Conservation (phyloP, 1,140 invertebrate genomes). For the Anagrus nilaparvatae region DNA sequence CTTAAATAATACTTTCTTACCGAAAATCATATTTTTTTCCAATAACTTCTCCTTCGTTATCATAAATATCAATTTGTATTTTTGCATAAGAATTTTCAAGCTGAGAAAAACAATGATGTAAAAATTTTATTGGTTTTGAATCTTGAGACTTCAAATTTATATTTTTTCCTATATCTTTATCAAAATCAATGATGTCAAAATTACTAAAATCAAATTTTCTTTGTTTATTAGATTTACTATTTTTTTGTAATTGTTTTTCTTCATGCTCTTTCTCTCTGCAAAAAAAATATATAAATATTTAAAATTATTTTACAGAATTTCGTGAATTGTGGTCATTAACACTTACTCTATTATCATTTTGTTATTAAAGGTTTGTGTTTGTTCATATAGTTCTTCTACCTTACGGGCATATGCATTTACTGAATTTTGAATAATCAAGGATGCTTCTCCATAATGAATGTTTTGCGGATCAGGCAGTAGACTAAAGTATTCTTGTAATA, state of each 20-base stretch:
- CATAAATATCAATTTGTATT: conserved; percentile 23
- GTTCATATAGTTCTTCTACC: conserved; percentile 28
- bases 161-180: conserved; percentile 24
- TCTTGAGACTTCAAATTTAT: conserved; percentile 25
- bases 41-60: conserved; percentile 29
- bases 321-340: neutral
- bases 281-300: conserved; percentile 1
- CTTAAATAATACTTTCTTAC: no score
- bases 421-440: conserved; percentile 34
- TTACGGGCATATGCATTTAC: conserved; percentile 30
- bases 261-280: conserved; percentile 14
- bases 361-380: conserved; percentile 20
- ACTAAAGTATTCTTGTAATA: conserved; percentile 27
- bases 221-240: conserved; percentile 19
- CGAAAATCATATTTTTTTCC: conserved; percentile 38
- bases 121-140: conserved; percentile 25
- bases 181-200: conserved; percentile 26
- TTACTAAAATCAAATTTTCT: conserved; percentile 24
- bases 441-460: conserved; percentile 32
- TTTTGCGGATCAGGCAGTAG: conserved; percentile 22
- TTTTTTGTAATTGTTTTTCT: conserved; percentile 16
- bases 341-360: conserved; percentile 25
- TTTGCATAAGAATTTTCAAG: conserved; percentile 25
- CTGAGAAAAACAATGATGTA: conserved; percentile 30
- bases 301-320: neutral